Evolutionary conservation across 2,113 vertebrate genomes (phyloP).

Genomic region (Ctenodactylus gundi): DNA sequence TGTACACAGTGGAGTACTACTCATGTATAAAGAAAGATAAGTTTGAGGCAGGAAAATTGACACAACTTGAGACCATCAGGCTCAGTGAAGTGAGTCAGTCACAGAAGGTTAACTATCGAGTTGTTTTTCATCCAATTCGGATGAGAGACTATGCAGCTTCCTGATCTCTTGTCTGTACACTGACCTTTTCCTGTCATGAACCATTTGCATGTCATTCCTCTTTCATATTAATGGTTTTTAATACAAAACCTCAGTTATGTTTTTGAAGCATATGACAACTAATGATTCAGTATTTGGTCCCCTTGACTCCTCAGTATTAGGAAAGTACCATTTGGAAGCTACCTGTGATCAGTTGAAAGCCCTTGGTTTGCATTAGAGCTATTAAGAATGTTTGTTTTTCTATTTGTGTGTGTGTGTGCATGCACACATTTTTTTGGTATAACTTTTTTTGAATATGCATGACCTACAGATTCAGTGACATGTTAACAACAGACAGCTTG

Average conservation of each 20-base stretch:
- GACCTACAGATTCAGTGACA: too few relatives aligned
- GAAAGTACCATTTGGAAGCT: background rate
- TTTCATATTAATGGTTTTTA: background rate
- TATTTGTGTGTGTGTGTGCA: too few relatives aligned
- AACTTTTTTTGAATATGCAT: too few relatives aligned
- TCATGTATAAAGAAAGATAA: too few relatives aligned
- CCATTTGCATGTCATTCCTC: background rate
- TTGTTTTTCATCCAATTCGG: too few relatives aligned
- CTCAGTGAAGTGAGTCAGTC: too few relatives aligned
- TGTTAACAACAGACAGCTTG: too few relatives aligned
- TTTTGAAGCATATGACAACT: background rate
- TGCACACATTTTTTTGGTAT: too few relatives aligned
- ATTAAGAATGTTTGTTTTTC: background rate
- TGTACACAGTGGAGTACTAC: too few relatives aligned
- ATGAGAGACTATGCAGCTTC: background rate
- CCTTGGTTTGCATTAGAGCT: background rate
- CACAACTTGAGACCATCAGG: too few relatives aligned
- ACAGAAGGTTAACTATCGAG: too few relatives aligned
- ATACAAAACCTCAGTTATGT: background rate
- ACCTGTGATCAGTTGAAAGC: background rate
- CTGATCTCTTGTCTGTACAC: background rate
- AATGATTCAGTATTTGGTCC: background rate
- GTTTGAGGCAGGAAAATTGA: too few relatives aligned
- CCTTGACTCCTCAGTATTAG: background rate
- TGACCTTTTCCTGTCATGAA: background rate